Percentiles rank a stretch among this genome's conserved stretches.
Evolutionary conservation across 2,888 invertebrate species (phyloP).

Genomic region (Tachina fera): DNA sequence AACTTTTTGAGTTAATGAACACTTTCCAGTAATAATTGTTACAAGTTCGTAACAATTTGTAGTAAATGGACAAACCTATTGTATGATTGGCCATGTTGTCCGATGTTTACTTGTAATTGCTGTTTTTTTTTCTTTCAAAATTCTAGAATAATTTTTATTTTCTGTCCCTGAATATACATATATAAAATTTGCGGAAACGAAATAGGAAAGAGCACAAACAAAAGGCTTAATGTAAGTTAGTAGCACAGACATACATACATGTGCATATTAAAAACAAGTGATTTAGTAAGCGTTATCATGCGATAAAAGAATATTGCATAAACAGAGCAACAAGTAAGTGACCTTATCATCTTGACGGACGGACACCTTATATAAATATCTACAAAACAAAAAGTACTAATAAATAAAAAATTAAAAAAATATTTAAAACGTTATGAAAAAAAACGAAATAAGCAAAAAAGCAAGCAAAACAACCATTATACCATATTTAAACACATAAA

Average conservation of each 20-base stretch:
- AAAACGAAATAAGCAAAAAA: constrained; percentile 45
- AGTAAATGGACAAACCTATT: too few species aligned
- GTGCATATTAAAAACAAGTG: background rate
- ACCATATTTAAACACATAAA: constrained; percentile 42
- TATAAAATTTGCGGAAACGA: background rate
- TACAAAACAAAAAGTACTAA: background rate
- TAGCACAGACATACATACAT: background rate
- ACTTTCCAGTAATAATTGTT: too few species aligned
- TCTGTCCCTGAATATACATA: background rate
- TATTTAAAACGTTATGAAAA: constrained; percentile 64
- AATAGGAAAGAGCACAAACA: background rate
- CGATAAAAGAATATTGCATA: background rate
- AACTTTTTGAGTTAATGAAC: too few species aligned
- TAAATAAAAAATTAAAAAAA: constrained; percentile 34
- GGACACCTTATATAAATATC: constrained; percentile 7
- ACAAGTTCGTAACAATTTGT: too few species aligned
- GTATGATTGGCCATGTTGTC: too few species aligned
- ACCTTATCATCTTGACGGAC: constrained; percentile 27
- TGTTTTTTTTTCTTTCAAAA: too few species aligned
- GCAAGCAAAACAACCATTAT: constrained; percentile 11
- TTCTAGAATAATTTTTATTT: too few species aligned
- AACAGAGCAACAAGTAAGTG: background rate
- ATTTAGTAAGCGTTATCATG: background rate
- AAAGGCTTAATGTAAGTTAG: background rate
- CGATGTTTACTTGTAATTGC: background rate